Percentiles rank a stretch among this genome's conserved stretches.
phyloP scores from a whole-genome alignment of 2,113 vertebrate species.

The Caracal caracal region DNA sequence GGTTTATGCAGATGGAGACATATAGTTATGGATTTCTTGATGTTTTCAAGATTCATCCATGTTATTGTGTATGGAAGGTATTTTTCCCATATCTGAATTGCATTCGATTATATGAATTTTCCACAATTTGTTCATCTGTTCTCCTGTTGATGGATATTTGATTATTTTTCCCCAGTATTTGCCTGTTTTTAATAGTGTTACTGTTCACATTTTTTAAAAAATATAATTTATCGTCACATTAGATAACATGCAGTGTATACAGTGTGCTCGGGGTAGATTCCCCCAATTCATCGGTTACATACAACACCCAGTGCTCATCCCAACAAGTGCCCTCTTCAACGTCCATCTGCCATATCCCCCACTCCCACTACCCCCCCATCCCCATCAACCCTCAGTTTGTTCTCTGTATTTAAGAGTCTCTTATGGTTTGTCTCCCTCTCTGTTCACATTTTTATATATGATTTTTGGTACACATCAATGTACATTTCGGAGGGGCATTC shows the following conservation, averaged over 20 bases:
- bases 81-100: background rate
- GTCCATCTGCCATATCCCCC: no score
- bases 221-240: no score
- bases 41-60: background rate
- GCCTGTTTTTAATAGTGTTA: background rate
- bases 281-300: no score
- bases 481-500: background rate
- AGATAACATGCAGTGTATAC: no score
- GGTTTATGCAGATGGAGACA: background rate
- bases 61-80: background rate
- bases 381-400: no score
- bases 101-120: background rate
- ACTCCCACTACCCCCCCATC: no score
- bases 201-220: background rate
- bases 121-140: background rate
- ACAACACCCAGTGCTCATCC: no score
- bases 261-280: no score
- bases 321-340: no score
- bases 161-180: background rate
- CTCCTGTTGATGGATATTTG: background rate
- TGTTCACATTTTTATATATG: background rate
- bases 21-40: background rate
- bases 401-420: no score
- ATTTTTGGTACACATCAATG: background rate
- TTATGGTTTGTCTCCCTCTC: no score